Conservation (phyloP, 1,140 invertebrate species). For the Lasioglossum baleicum region DNA sequence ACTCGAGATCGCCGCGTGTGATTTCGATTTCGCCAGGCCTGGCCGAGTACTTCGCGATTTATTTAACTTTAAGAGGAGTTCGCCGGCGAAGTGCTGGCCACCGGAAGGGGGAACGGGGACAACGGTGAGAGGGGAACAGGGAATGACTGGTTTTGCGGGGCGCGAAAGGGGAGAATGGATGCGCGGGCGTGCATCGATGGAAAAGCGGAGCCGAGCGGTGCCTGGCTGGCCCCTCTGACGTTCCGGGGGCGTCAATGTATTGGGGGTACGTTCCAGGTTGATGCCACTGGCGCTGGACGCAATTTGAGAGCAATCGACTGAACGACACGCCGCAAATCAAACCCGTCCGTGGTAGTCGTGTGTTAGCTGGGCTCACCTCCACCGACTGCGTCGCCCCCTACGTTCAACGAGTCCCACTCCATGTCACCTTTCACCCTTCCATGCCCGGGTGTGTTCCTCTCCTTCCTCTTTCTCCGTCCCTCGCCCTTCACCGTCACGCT, state of each 20-base stretch:
- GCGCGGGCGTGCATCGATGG: constrained; percentile 22
- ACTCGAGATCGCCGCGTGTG: constrained; percentile 19
- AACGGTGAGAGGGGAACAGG: neutral
- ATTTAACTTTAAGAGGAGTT: constrained; percentile 64
- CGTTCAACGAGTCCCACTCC: neutral
- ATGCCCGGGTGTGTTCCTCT: neutral
- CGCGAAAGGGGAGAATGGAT: constrained; percentile 7
- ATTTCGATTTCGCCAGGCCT: constrained; percentile 51
- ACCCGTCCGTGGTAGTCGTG: constrained; percentile 61
- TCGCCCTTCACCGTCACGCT: neutral
- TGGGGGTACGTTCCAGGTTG: constrained; percentile 61
- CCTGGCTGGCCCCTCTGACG: constrained; percentile 7
- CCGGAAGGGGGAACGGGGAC: neutral
- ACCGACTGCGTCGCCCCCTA: constrained; percentile 15
- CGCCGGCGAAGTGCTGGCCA: constrained; percentile 33
- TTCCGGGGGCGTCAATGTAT: constrained; percentile 33
- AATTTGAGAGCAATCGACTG: constrained; percentile 79
- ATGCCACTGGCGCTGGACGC: constrained; percentile 67
- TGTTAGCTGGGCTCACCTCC: constrained; percentile 46
- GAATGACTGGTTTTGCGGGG: constrained; percentile 18
- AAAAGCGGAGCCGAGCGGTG: neutral
- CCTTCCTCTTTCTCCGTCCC: neutral
- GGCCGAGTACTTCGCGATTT: constrained; percentile 56
- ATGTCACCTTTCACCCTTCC: constrained; percentile 9
- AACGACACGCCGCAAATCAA: constrained; percentile 79